These are phyloP conservation scores for Eupithecia vulgata DNA, from an alignment of 2,888 invertebrate species.

Conservation along the genomic window DNA sequence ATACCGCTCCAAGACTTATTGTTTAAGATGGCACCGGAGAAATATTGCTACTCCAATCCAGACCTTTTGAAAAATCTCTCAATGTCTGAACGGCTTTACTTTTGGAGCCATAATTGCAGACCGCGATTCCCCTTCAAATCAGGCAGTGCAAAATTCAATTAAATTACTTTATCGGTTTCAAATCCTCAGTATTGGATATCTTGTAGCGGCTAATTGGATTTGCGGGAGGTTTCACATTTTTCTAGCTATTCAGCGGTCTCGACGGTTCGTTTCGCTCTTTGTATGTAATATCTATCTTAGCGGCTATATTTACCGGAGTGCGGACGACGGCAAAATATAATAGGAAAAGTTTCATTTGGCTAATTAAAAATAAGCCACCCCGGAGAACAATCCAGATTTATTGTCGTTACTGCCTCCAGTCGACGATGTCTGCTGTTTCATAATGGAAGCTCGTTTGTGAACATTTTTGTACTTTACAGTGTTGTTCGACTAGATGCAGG, in stretches of 20 bases:
- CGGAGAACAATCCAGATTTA: conserved; percentile 72
- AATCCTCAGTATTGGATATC: conserved; percentile 66
- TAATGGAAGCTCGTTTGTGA: conserved; percentile 65
- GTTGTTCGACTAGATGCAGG: conserved; percentile 54
- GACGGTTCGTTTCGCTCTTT: conserved; percentile 56
- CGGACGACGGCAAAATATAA: conserved; percentile 69
- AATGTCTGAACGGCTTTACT: conserved; percentile 48
- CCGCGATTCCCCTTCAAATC: conserved; percentile 37
- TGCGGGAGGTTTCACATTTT: conserved; percentile 67
- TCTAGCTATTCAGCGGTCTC: conserved; percentile 56
- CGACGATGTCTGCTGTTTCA: conserved; percentile 59
- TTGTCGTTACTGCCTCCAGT: conserved; percentile 67
- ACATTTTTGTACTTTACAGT: conserved; percentile 52
- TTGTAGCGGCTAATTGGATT: conserved; percentile 74
- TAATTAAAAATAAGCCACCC: conserved; percentile 80
- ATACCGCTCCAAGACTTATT: conserved; percentile 72
- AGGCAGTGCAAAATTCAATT: conserved; percentile 58
- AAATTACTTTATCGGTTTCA: conserved; percentile 62
- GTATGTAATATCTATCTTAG: conserved; percentile 72
- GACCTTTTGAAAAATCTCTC: conserved; percentile 49
- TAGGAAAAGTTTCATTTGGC: conserved; percentile 80
- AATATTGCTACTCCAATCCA: conserved; percentile 61
- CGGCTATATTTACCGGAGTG: conserved; percentile 50
- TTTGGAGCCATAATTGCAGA: conserved; percentile 39
- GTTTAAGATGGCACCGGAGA: conserved; percentile 69